Conservation (phyloP, 2,888 invertebrate species). For the Xanthorhoe designata region DNA sequence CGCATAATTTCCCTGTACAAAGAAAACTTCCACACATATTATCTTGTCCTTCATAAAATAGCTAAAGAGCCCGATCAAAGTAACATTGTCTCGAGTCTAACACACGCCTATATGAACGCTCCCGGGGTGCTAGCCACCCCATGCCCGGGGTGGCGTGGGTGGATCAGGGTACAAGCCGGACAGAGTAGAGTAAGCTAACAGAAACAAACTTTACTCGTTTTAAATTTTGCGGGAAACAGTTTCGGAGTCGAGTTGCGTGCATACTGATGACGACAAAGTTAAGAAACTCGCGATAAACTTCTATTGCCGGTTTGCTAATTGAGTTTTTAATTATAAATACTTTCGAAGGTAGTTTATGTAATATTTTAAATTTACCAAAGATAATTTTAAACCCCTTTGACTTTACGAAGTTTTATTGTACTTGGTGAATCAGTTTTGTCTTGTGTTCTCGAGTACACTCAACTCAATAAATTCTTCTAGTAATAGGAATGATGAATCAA, state of each 20-base stretch:
- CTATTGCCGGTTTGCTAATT: conserved; percentile 64
- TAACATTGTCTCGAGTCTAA: conserved; percentile 64
- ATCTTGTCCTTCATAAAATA: conserved; percentile 59
- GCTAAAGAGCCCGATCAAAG: conserved; percentile 59
- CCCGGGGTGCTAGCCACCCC: conserved; percentile 36
- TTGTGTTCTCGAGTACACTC: too few relatives aligned
- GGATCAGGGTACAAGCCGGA: conserved; percentile 56
- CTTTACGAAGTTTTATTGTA: conserved; percentile 24
- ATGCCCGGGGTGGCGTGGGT: conserved; percentile 30
- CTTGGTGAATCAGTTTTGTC: background rate
- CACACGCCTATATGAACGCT: conserved; percentile 66
- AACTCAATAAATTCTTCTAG: too few relatives aligned
- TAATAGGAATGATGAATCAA: too few relatives aligned
- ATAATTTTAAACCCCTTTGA: too few relatives aligned
- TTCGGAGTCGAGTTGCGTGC: conserved; percentile 71
- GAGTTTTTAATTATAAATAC: conserved; percentile 63
- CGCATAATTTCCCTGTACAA: conserved; percentile 39
- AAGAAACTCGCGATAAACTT: conserved; percentile 67
- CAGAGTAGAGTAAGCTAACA: conserved; percentile 73
- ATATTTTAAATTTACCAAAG: too few relatives aligned
- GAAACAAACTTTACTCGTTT: conserved; percentile 84
- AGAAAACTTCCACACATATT: conserved; percentile 44
- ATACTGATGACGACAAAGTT: conserved; percentile 69
- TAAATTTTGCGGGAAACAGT: conserved; percentile 78
- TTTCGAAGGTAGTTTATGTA: conserved; percentile 36